Evolutionary conservation across 2,797 vertebrate genomes (phyloP).

Genomic region (Cirrhinus mrigala): DNA sequence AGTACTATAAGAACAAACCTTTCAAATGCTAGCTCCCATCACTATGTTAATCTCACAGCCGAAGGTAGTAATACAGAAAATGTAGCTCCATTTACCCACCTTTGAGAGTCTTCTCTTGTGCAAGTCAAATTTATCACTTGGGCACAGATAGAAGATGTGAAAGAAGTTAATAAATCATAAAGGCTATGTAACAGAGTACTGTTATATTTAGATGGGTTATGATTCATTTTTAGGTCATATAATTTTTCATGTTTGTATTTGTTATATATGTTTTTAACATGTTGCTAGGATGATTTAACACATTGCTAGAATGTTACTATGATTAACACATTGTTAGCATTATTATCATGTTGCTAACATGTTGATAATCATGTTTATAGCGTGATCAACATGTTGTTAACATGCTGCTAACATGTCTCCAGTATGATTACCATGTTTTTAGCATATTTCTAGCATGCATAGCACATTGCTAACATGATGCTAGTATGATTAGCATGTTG

Average conservation of each 20-base stretch:
- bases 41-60: constrained; percentile 71
- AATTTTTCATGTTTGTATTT: constrained; percentile 16
- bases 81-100: constrained; percentile 71
- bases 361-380: too few relatives aligned
- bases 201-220: constrained; percentile 19
- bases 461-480: too few relatives aligned
- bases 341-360: too few relatives aligned
- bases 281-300: too few relatives aligned
- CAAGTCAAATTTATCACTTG: constrained; percentile 20
- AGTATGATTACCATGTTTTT: too few relatives aligned
- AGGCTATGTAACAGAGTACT: not conserved
- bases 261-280: not conserved
- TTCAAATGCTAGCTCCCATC: constrained; percentile 65
- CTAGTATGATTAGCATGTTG: too few relatives aligned
- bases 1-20: constrained; percentile 69
- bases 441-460: too few relatives aligned
- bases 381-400: too few relatives aligned
- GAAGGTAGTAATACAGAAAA: constrained; percentile 78
- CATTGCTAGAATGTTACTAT: too few relatives aligned
- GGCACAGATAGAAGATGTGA: constrained; percentile 9
- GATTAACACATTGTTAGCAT: too few relatives aligned
- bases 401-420: too few relatives aligned
- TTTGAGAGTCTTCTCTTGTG: constrained; percentile 65
- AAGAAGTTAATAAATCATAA: constrained; percentile 25
- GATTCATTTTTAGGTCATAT: constrained; percentile 35